Conservation (phyloP, 2,888 invertebrate species). For the Minunthozetes semirufus region DNA sequence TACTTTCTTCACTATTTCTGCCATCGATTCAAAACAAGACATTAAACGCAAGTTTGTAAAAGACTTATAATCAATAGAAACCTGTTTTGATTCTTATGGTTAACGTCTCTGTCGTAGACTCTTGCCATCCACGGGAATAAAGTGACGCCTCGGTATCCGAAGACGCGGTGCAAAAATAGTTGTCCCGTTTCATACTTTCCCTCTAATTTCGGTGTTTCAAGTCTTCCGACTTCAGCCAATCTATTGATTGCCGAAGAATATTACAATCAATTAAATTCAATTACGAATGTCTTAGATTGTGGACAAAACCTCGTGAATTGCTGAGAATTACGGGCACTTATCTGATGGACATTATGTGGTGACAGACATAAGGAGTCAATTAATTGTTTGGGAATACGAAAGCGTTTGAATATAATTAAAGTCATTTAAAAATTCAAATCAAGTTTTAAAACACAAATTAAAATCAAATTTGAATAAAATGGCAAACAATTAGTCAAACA, state of each 20-base stretch:
- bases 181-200: constrained; percentile 88
- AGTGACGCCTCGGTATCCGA: constrained; percentile 94
- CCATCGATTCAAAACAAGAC: not conserved
- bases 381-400: not conserved
- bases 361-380: not conserved
- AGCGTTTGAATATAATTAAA: not conserved
- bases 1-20: constrained; percentile 40
- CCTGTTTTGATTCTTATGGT: constrained; percentile 58
- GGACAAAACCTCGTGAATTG: not conserved
- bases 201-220: constrained; percentile 74
- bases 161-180: constrained; percentile 88
- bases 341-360: not conserved
- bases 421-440: not conserved
- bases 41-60: not conserved
- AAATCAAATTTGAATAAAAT: not conserved
- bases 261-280: not conserved
- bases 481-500: not conserved
- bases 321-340: not conserved
- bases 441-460: not conserved
- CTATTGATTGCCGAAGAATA: constrained; percentile 47
- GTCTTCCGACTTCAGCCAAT: constrained; percentile 85
- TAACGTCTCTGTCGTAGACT: constrained; percentile 85
- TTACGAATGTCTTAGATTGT: not conserved
- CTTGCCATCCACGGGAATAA: constrained; percentile 94
- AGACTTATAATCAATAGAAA: constrained; percentile 19